A percentile compares a stretch with the other conserved stretches of the same genome.
Conservation (phyloP, 2,888 invertebrate species). For the Endomychus coccineus region DNA sequence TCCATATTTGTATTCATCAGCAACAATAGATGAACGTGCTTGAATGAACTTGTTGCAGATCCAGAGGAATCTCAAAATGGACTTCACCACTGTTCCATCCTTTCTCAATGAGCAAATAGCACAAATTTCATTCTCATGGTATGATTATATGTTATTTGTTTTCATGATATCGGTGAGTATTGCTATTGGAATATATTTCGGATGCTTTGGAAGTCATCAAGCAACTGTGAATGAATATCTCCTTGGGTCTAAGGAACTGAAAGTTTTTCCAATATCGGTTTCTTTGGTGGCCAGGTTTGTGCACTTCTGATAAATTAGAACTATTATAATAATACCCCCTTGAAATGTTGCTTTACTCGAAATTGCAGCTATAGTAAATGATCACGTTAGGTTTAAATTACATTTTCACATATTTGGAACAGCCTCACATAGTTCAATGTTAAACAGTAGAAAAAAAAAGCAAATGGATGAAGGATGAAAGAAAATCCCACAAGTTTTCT, state of each 20-base stretch:
- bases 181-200: conserved; percentile 40
- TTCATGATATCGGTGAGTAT: conserved; percentile 24
- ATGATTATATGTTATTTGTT: conserved; percentile 25
- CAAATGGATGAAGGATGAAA: too few species aligned
- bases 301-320: not conserved
- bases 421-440: too few species aligned
- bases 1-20: too few species aligned
- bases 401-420: too few species aligned
- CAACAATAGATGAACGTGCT: too few species aligned
- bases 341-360: not conserved
- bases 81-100: too few species aligned
- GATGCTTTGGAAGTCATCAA: conserved; percentile 46
- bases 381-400: too few species aligned
- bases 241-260: conserved; percentile 62
- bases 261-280: conserved; percentile 60
- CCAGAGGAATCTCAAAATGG: too few species aligned
- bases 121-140: conserved; percentile 22
- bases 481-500: too few species aligned
- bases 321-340: too few species aligned
- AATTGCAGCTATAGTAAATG: conserved; percentile 19
- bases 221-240: conserved; percentile 58
- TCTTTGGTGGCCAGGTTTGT: conserved; percentile 60
- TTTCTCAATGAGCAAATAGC: not conserved
- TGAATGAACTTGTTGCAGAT: too few species aligned
- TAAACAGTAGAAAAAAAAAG: too few species aligned